phyloP scores from a whole-genome alignment of 2,797 vertebrate genomes.

The Arrhamphus sclerolepis region DNA sequence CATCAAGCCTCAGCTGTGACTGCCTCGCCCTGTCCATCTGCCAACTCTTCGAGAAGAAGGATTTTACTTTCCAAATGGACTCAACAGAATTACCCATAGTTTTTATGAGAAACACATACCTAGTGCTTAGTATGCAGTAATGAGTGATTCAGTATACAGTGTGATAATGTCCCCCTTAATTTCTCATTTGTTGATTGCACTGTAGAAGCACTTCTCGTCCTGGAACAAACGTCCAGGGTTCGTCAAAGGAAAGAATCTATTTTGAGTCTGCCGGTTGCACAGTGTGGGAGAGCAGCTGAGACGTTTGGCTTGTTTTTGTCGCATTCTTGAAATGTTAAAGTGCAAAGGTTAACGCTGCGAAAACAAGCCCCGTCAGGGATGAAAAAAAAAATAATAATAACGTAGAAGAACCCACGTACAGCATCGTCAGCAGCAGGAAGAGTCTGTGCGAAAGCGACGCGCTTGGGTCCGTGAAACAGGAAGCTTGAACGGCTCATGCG shows the following conservation, averaged over 20 bases:
- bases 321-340: slow-evolving; percentile 82
- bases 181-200: slow-evolving; percentile 13
- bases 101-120: neutral
- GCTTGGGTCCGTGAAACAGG: slow-evolving; percentile 32
- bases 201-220: slow-evolving; percentile 24
- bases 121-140: neutral
- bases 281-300: slow-evolving; percentile 86
- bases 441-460: slow-evolving; percentile 19
- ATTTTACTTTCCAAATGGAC: too few species aligned
- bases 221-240: slow-evolving; percentile 43
- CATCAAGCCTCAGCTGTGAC: neutral
- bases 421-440: slow-evolving; percentile 13
- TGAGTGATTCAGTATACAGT: neutral
- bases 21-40: too few species aligned
- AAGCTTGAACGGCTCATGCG: slow-evolving; percentile 6
- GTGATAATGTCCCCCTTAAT: neutral
- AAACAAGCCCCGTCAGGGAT: slow-evolving; percentile 63
- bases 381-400: slow-evolving; percentile 39
- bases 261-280: slow-evolving; percentile 58
- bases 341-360: slow-evolving; percentile 74
- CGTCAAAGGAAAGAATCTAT: slow-evolving; percentile 72
- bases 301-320: slow-evolving; percentile 67
- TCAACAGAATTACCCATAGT: too few species aligned
- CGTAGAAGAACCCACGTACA: slow-evolving; percentile 18
- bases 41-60: too few species aligned